Evolutionary conservation across 1,140 invertebrate species (phyloP), one percentile per base, ranked within the genome.

Genomic region (Solenopsis invicta): DNA sequence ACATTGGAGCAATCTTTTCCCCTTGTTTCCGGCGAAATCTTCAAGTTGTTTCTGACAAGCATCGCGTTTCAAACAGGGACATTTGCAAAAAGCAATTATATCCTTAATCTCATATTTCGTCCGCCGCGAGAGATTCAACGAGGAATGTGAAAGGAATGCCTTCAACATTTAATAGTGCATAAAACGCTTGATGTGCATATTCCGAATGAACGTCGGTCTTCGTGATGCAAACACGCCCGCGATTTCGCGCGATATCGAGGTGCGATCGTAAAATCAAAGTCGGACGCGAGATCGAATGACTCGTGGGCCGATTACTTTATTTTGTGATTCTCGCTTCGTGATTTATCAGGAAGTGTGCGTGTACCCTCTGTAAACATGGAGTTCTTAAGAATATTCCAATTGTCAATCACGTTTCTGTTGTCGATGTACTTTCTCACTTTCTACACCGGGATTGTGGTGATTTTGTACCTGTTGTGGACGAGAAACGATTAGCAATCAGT

Each of bases 401-500:
- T 95, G 10, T 77, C 92, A 29, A 66, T 94, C 29, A 94, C 94
- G 1, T 89, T 92, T 69, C 54, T 91, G 5, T 76, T 95, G 64
- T 92, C 93, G 2, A 91, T 92, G 72, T 95, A 95, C 64, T 94
- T 95, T 92, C 89, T 95, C 6, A 45, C 94, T 5, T 93, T 95
- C 78, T 95, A 95, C 66, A 52, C 85, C 13, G 94, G 88, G 6
- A 81, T 87, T 0, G 82, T 81, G 52, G 66, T 94, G 6, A 80
- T 94, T n/a, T 69, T 95, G 0, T 94, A 93, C 69, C 88, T 95
- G 18, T 50, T 94, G 34, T 95, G 89, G 90, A 54, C 50, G n/a
- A 76, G 18, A 24, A 52, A 9, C 13, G 48, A 50, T 41, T 85
- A 74, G 41, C 12, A 24, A 37, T 0, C 16, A 29, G 21, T n/a